Evolutionary conservation across 2,113 vertebrate species (phyloP), one percentile per base, ranked within the genome.

Genomic region (Podiceps cristatus): DNA sequence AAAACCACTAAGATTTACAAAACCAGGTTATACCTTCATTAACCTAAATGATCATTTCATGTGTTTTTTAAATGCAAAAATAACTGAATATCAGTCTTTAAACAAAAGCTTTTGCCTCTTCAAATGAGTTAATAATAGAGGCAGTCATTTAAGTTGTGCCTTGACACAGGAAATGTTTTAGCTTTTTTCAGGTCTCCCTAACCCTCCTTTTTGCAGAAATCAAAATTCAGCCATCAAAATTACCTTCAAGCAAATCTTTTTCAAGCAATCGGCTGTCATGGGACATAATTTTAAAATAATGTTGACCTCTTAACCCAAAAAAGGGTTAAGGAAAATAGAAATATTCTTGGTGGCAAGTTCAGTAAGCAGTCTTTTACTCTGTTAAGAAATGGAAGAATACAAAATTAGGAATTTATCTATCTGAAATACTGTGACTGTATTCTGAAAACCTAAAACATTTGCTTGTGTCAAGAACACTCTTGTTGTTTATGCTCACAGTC

Each of bases 21-120:
- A 37, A 77, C 17, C 31, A 72, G 27, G 18, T 86, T 77, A 10
- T 22, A 63, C 29, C 17, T 85, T 63, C 15, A 55, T 83, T 75
- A 93, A 25, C 31, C 71, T 55, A 3, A 64, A n/a, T 44, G 3
- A 37, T 75, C 2, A 24, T 53, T 82, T 71, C 4, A 8, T 59
- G 25, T 76, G 31, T 16, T 76, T 96, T 86, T 83, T 15, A 50
- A 35, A 62, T 81, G 18, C 33, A 76, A 93, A 95, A 82, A 64
- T 58, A 66, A 40, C 14, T 52, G 42, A 73, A 42, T 63, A 58
- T 53, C 8, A 56, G 11, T 22, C 18, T 86, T 96, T 47, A 86
- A 78, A 15, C 13, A 62, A 73, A 68, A 85, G 16, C 4, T 68
- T 47, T 90, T 86, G 13, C 24, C 56, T 86, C 50, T 56, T 62